Conservation (phyloP, 1,140 invertebrate species). For the Tetragnatha versicolor region DNA sequence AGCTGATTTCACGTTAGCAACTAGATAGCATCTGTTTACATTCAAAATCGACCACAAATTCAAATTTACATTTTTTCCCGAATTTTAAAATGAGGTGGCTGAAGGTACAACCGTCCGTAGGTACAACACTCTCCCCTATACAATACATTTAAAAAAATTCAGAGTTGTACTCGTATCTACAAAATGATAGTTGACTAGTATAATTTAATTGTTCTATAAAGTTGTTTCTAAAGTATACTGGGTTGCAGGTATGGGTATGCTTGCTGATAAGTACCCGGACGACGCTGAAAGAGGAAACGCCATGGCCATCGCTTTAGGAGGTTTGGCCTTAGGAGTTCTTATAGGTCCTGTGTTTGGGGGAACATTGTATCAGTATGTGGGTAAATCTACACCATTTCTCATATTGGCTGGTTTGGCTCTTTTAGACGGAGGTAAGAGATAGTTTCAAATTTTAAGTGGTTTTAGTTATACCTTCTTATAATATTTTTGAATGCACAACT, state of each 20-base stretch:
- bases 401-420: slow-evolving; percentile 89
- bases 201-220: neutral
- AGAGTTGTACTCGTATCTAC: too few relatives aligned
- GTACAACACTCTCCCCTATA: too few relatives aligned
- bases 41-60: too few relatives aligned
- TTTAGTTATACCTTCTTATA: neutral
- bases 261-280: slow-evolving; percentile 91
- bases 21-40: too few relatives aligned
- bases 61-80: too few relatives aligned
- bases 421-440: slow-evolving; percentile 90
- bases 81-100: too few relatives aligned
- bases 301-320: slow-evolving; percentile 96
- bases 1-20: too few relatives aligned
- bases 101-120: too few relatives aligned
- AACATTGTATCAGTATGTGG: slow-evolving; percentile 97
- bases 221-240: neutral
- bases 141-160: too few relatives aligned
- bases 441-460: neutral
- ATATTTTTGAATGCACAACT: neutral
- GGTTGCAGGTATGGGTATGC: slow-evolving; percentile 91
- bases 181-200: too few relatives aligned
- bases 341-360: slow-evolving; percentile 96
- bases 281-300: slow-evolving; percentile 96
- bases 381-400: slow-evolving; percentile 96
- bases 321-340: slow-evolving; percentile 91